A percentile compares a stretch with the other conserved stretches of the same genome.
These are phyloP conservation scores for Arion vulgaris DNA, from an alignment of 1,140 invertebrate species.

Conservation along the genomic window DNA sequence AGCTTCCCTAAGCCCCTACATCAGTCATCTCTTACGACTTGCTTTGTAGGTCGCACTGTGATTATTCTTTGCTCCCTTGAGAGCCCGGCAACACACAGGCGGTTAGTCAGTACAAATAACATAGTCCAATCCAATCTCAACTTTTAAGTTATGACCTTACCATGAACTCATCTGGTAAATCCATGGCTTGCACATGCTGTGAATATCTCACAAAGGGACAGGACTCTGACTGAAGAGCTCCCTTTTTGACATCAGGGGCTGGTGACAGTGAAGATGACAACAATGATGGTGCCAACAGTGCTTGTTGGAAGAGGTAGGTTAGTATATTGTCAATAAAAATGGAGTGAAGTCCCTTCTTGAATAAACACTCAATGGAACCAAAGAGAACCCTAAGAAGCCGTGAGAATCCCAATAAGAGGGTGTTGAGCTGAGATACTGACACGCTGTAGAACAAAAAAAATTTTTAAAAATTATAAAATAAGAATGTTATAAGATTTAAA, in stretches of 20 bases:
- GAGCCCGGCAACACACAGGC: too few relatives aligned
- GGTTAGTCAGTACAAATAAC: too few relatives aligned
- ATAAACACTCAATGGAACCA: conserved; percentile 50
- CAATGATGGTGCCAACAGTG: background rate
- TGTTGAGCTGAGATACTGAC: conserved; percentile 36
- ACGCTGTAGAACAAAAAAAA: conserved; percentile 39
- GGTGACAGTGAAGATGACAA: background rate
- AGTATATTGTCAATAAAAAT: conserved; percentile 37
- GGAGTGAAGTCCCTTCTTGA: conserved; percentile 24
- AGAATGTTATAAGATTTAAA: background rate
- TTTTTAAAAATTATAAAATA: background rate
- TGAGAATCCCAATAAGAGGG: conserved; percentile 44
- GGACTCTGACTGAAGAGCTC: background rate
- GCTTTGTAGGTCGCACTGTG: too few relatives aligned
- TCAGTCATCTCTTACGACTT: too few relatives aligned
- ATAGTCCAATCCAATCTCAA: too few relatives aligned
- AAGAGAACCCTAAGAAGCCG: conserved; percentile 51
- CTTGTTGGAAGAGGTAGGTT: conserved; percentile 30
- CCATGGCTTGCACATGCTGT: background rate
- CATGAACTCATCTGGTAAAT: conserved; percentile 40
- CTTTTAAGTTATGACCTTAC: too few relatives aligned
- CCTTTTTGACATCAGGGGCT: background rate
- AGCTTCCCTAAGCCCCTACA: too few relatives aligned
- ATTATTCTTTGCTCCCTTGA: too few relatives aligned
- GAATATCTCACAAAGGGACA: conserved; percentile 24